These are phyloP conservation scores for Mesocricetus auratus DNA, from an alignment of 2,113 vertebrate genomes.

Conservation along the genomic window DNA sequence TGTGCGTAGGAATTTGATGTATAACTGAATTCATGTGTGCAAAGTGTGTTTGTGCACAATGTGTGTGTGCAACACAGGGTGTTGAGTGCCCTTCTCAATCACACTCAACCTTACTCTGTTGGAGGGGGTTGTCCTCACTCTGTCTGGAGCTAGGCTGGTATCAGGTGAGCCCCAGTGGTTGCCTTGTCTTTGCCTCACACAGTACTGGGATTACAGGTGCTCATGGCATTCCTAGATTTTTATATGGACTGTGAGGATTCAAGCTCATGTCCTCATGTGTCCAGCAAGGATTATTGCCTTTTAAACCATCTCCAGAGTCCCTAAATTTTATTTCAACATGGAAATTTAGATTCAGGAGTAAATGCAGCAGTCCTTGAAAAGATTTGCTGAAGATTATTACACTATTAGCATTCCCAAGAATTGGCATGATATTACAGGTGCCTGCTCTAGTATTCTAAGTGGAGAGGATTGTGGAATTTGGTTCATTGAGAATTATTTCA, in stretches of 20 bases:
- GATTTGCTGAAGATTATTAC: slow-evolving; percentile 22
- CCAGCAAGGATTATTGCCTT: too few relatives aligned
- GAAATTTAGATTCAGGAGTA: slow-evolving; percentile 36
- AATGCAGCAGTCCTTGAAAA: slow-evolving; percentile 11
- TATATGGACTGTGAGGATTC: background rate
- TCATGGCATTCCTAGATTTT: background rate
- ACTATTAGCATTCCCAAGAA: slow-evolving; percentile 39
- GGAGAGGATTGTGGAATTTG: background rate
- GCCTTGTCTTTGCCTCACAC: background rate
- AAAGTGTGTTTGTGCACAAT: background rate
- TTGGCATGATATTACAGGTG: background rate
- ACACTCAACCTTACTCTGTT: background rate
- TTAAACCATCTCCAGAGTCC: background rate
- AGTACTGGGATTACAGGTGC: background rate
- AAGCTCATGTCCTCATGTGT: background rate
- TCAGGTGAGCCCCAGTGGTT: background rate
- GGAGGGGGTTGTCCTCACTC: background rate
- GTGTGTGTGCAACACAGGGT: too few relatives aligned
- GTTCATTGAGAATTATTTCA: slow-evolving; percentile 39
- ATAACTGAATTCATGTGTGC: background rate
- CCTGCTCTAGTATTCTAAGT: background rate
- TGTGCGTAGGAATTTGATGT: background rate
- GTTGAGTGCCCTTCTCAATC: too few relatives aligned
- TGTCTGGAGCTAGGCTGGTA: background rate
- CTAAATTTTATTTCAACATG: background rate